Conservation (phyloP, 37 sponge, comb jelly and placozoan species). For the Mnemiopsis leidyi region DNA sequence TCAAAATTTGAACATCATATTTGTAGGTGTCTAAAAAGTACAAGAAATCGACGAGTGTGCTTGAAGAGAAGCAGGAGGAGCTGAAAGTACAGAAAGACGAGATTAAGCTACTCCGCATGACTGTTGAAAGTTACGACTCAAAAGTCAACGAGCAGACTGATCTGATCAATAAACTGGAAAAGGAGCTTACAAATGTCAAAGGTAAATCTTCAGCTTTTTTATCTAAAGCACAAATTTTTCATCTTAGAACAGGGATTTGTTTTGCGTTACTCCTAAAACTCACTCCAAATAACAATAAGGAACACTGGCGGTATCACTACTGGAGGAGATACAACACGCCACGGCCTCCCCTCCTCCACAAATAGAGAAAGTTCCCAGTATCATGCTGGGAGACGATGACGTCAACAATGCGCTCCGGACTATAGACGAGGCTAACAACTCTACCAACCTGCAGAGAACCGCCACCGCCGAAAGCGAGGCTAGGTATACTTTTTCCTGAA, state of each 20-base stretch:
- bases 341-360: neutral
- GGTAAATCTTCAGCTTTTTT: conserved; percentile 18
- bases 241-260: too few relatives aligned
- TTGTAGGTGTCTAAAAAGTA: conserved; percentile 9
- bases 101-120: conserved; percentile 41
- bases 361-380: neutral
- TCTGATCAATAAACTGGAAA: conserved; percentile 26
- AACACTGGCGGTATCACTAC: conserved; percentile 27
- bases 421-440: conserved; percentile 43
- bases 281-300: conserved; percentile 38
- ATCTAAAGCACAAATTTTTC: too few relatives aligned
- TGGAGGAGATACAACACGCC: conserved; percentile 62
- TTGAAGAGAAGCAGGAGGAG: conserved; percentile 53
- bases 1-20: too few relatives aligned
- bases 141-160: conserved; percentile 40
- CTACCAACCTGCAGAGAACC: neutral
- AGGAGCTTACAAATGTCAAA: conserved; percentile 58
- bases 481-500: neutral
- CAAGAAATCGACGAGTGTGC: neutral
- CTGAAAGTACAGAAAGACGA: conserved; percentile 57
- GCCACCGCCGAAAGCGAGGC: conserved; percentile 64
- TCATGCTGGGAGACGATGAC: conserved; percentile 24
- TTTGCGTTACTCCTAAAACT: too few relatives aligned
- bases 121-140: conserved; percentile 23
- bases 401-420: conserved; percentile 50